phyloP scores from a whole-genome alignment of 2,888 invertebrate species.

The Caenorhabditis sp. region DNA sequence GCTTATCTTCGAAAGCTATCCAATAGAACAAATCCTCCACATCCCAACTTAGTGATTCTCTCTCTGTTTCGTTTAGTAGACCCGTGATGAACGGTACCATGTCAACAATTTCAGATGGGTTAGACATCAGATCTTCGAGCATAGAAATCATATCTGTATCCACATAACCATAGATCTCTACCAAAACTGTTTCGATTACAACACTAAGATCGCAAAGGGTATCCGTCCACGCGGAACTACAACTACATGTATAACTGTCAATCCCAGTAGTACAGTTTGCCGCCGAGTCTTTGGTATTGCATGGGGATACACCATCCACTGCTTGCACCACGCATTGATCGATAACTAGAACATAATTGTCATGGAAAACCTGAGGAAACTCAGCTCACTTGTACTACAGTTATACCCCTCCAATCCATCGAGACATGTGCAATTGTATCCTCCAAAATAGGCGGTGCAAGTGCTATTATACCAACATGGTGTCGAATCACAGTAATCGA shows the following conservation, averaged over 20 bases:
- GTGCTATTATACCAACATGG: constrained; percentile 40
- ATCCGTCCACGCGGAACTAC: constrained; percentile 43
- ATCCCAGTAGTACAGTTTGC: constrained; percentile 34
- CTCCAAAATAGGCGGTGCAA: constrained; percentile 29
- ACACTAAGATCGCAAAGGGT: constrained; percentile 42
- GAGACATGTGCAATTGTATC: constrained; percentile 38
- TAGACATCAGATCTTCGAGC: constrained; percentile 43
- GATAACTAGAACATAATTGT: constrained; percentile 24
- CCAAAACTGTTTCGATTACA: constrained; percentile 36
- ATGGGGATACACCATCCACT: constrained; percentile 8
- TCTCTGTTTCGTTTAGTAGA: constrained; percentile 10
- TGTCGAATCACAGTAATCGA: not conserved
- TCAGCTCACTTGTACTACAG: constrained; percentile 27
- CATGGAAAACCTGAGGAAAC: no score
- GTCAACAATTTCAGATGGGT: constrained; percentile 48
- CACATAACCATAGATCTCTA: constrained; percentile 42
- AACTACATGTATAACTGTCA: constrained; percentile 38
- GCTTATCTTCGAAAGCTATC: constrained; percentile 54
- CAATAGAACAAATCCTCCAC: constrained; percentile 48
- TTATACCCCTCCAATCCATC: constrained; percentile 23
- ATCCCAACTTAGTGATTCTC: constrained; percentile 49
- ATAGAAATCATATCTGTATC: constrained; percentile 40
- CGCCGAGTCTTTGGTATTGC: constrained; percentile 22
- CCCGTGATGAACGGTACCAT: constrained; percentile 54
- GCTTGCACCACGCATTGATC: constrained; percentile 24